Base-by-base conservation (phyloP, 2,888 invertebrate species). In the Hypselothyrea guttata region DNA sequence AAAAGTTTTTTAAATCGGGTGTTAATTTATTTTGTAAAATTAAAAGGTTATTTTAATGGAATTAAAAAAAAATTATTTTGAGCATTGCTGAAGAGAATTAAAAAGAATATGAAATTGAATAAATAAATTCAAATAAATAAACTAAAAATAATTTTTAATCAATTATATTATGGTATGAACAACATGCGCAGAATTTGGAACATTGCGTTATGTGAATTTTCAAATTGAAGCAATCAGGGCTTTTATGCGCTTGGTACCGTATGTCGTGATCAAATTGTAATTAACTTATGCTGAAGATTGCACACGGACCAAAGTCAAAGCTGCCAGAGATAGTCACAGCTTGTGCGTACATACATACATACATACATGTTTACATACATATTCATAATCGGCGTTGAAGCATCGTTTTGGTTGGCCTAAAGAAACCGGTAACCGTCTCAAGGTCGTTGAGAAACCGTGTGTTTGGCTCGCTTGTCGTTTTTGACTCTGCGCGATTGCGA, bases 361-460 rank as follows among this genome's bases (percentile, higher is more conserved):
- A 51, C 5, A 31, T 41, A 38, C 8, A 44, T 16, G 46, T 3
- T 28, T 41, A 38, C 8, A 37, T 16, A 54, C n/a, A 48, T 22
- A 15, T 33, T 33, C 30, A 63, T 9, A 54, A 44, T 34, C 42
- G n/a, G 27, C 51, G 47, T 41, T 51, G 41, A 35, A 38, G 35
- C 15, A 27, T 48, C 46, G 42, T 7, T 54, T 55, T 44, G 42
- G 44, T 44, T 61, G 63, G 59, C 70, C 47, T 18, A 65, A 61
- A 57, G 67, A 79, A 79, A 83, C 84, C 81, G 75, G 83, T 83
- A 84, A 78, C 48, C 47, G 71, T 78, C 76, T 86, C 84, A 85
- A 85, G 84, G 84, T 84, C 84, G 77, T 68, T 68, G 55, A 68
- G 73, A 62, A 77, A 77, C 56, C 46, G 60, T 65, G 60, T 40